Percentiles rank a stretch among this genome's conserved stretches.
These are phyloP conservation scores for Brachypalpus laphriformis DNA, from an alignment of 2,888 invertebrate genomes.

Conservation along the genomic window DNA sequence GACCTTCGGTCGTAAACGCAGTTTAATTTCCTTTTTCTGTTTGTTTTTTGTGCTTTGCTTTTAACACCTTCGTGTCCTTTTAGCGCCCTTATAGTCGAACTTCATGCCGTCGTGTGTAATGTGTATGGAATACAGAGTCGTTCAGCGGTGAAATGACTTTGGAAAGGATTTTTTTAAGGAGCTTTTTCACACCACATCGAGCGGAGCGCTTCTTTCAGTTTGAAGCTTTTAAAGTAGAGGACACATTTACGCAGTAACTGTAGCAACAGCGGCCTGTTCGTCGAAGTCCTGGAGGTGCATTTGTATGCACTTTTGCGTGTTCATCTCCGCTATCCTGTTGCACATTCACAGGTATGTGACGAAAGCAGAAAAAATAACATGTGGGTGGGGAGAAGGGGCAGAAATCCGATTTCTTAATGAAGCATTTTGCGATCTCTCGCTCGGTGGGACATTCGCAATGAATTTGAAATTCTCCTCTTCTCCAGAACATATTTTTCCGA, in stretches of 20 bases:
- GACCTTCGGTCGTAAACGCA: constrained; percentile 69
- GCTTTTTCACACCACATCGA: constrained; percentile 48
- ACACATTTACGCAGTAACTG: constrained; percentile 47
- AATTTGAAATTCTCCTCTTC: constrained; percentile 49
- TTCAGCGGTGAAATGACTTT: constrained; percentile 45
- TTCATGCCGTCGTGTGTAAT: constrained; percentile 9
- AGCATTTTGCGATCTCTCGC: constrained; percentile 56
- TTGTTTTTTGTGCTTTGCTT: constrained; percentile 39
- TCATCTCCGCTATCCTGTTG: constrained; percentile 49
- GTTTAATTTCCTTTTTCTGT: constrained; percentile 62
- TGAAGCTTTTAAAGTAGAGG: constrained; percentile 45
- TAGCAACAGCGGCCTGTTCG: constrained; percentile 24
- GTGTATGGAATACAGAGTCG: neutral
- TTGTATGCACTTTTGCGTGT: constrained; percentile 48
- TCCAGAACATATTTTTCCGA: neutral
- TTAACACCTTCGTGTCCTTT: constrained; percentile 51
- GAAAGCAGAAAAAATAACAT: neutral
- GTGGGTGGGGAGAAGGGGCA: constrained; percentile 6
- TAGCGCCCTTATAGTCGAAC: constrained; percentile 9
- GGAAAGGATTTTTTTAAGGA: constrained; percentile 49
- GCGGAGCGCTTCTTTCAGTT: constrained; percentile 17
- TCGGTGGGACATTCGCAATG: constrained; percentile 60
- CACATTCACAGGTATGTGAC: constrained; percentile 9
- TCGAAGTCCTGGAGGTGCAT: constrained; percentile 15
- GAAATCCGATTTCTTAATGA: constrained; percentile 69